phyloP scores from a whole-genome alignment of 2,888 invertebrate genomes.

The Epirrhoe tristata region DNA sequence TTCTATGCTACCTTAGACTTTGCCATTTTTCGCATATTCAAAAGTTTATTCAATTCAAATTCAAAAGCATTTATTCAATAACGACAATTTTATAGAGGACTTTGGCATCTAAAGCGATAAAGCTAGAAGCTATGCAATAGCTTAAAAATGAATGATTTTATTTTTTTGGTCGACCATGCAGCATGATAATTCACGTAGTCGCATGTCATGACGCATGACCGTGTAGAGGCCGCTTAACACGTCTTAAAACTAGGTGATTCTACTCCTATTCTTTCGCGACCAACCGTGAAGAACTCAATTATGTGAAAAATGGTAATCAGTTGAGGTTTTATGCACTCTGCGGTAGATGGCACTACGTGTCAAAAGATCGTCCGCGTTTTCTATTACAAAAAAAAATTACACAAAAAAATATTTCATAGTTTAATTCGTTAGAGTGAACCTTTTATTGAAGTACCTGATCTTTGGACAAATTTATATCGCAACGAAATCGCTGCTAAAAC shows the following conservation, averaged over 20 bases:
- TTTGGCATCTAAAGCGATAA: too few relatives aligned
- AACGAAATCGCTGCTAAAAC: slow-evolving; percentile 2
- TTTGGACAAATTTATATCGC: slow-evolving; percentile 11
- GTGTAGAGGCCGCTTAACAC: too few relatives aligned
- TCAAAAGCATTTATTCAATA: too few relatives aligned
- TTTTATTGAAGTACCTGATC: background rate
- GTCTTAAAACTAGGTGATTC: too few relatives aligned
- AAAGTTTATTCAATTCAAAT: background rate
- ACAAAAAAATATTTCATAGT: background rate
- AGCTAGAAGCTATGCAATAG: too few relatives aligned
- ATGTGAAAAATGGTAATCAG: slow-evolving; percentile 12
- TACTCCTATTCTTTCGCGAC: too few relatives aligned
- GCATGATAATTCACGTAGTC: too few relatives aligned
- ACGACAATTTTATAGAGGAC: too few relatives aligned
- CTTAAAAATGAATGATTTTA: too few relatives aligned
- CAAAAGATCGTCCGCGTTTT: slow-evolving; percentile 29
- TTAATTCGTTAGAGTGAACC: background rate
- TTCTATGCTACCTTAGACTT: slow-evolving; percentile 32
- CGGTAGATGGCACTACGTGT: slow-evolving; percentile 30
- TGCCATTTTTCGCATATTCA: slow-evolving; percentile 15
- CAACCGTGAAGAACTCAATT: background rate
- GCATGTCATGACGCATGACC: too few relatives aligned
- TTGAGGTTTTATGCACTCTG: slow-evolving; percentile 15
- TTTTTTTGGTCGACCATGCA: too few relatives aligned
- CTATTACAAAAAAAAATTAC: background rate